Evolutionary conservation across 2,113 vertebrate species (phyloP).

Genomic region (Sciurus niger): DNA sequence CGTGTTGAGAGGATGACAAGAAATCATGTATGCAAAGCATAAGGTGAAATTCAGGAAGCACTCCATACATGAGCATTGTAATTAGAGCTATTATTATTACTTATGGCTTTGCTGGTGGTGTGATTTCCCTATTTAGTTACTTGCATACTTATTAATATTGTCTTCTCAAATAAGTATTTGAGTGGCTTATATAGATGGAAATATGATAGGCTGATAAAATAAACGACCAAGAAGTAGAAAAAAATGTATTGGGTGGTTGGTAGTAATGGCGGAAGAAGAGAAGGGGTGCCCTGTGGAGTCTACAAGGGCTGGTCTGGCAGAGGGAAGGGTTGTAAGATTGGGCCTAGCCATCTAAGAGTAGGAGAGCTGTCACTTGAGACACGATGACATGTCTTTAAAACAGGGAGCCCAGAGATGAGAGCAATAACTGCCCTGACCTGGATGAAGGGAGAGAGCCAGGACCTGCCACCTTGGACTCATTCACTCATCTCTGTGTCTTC

Average conservation of each 20-base stretch:
- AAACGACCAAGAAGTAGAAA: not conserved
- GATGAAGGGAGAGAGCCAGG: not conserved
- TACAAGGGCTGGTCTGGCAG: not conserved
- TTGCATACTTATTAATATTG: not conserved
- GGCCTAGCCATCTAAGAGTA: not conserved
- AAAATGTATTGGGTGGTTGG: not conserved
- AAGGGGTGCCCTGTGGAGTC: not conserved
- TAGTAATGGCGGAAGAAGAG: not conserved
- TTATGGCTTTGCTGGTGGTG: not conserved
- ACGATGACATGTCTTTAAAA: not conserved
- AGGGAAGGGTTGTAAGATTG: not conserved
- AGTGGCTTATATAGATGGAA: not conserved
- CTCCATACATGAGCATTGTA: not conserved
- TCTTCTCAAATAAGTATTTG: not conserved
- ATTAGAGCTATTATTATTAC: not conserved
- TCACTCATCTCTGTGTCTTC: not conserved
- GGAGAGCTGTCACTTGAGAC: not conserved
- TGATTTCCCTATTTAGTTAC: not conserved
- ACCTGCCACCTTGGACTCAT: not conserved
- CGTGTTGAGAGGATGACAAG: not conserved
- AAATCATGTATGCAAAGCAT: not conserved
- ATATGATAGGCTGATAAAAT: constrained; percentile 6
- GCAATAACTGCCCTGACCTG: not conserved
- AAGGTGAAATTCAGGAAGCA: not conserved
- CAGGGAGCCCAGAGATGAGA: not conserved